Evolutionary conservation across 2,888 invertebrate genomes (phyloP).

Genomic region (Mesopsocus fuscifrons): DNA sequence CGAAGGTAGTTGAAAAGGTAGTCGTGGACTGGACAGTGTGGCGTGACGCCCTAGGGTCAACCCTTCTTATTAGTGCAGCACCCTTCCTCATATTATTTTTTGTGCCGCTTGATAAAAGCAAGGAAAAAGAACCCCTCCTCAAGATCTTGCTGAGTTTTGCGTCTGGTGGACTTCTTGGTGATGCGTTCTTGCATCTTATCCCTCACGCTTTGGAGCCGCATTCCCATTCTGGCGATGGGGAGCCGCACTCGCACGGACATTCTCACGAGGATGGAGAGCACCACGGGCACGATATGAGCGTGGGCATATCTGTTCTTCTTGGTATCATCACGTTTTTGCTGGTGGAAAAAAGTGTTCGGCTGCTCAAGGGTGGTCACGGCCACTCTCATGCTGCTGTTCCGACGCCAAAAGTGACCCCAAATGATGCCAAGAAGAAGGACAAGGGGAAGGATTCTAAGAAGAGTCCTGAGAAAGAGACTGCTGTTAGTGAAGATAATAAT

Average conservation of each 20-base stretch:
- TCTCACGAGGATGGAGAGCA: constrained; percentile 23
- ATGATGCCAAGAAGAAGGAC: constrained; percentile 10
- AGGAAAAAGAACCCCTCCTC: constrained; percentile 65
- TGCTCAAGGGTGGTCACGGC: constrained; percentile 65
- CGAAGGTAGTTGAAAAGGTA: constrained; percentile 15
- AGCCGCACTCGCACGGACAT: constrained; percentile 17
- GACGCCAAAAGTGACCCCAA: constrained; percentile 9
- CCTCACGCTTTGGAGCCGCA: constrained; percentile 73
- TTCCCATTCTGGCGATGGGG: constrained; percentile 24
- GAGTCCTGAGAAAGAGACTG: constrained; percentile 7
- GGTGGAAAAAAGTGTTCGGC: constrained; percentile 81
- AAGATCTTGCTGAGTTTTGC: constrained; percentile 87
- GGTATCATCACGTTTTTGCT: constrained; percentile 84
- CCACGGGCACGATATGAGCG: constrained; percentile 50
- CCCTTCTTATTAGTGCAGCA: constrained; percentile 82
- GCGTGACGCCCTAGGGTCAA: constrained; percentile 72
- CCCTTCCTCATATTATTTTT: constrained; percentile 86
- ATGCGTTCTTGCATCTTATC: constrained; percentile 96
- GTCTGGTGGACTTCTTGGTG: constrained; percentile 88
- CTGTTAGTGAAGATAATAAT: neutral
- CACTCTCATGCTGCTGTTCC: constrained; percentile 40
- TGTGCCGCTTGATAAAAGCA: constrained; percentile 76
- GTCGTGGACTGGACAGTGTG: constrained; percentile 31
- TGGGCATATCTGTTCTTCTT: constrained; percentile 84
- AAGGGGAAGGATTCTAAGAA: neutral